Percentiles rank a stretch among this genome's conserved stretches.
phyloP scores from a whole-genome alignment of 2,113 vertebrate species.

The Actinemys pallida region DNA sequence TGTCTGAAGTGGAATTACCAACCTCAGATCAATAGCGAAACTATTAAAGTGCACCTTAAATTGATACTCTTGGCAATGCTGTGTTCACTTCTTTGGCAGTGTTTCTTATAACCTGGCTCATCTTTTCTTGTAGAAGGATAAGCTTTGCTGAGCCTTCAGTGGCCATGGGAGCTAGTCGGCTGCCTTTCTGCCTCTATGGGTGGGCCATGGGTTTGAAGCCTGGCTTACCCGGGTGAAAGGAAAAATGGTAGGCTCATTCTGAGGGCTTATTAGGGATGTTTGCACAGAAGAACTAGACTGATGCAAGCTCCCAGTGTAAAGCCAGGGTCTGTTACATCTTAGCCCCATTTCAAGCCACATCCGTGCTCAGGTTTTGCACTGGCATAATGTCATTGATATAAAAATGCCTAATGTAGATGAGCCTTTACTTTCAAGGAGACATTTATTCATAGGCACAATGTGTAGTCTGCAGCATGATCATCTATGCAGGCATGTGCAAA shows the following conservation, averaged over 20 bases:
- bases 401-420: neutral
- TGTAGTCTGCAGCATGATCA: neutral
- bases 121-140: neutral
- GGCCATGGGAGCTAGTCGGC: neutral
- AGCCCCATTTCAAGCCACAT: neutral
- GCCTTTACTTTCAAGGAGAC: neutral
- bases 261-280: neutral
- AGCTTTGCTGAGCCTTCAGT: neutral
- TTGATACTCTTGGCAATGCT: neutral
- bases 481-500: neutral
- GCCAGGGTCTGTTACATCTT: neutral
- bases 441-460: neutral
- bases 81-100: neutral
- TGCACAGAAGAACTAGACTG: rapidly evolving
- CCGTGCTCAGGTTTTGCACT: rapidly evolving
- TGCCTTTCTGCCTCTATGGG: neutral
- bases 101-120: neutral
- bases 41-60: constrained; percentile 35
- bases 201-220: neutral
- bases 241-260: neutral
- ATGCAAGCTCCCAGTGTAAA: rapidly evolving
- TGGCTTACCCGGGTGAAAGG: neutral
- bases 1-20: constrained; percentile 48
- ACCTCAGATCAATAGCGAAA: constrained; percentile 54
- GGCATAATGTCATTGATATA: rapidly evolving